Base-by-base conservation (phyloP, 2,113 vertebrate species). In the Formicarius rufipectus region DNA sequence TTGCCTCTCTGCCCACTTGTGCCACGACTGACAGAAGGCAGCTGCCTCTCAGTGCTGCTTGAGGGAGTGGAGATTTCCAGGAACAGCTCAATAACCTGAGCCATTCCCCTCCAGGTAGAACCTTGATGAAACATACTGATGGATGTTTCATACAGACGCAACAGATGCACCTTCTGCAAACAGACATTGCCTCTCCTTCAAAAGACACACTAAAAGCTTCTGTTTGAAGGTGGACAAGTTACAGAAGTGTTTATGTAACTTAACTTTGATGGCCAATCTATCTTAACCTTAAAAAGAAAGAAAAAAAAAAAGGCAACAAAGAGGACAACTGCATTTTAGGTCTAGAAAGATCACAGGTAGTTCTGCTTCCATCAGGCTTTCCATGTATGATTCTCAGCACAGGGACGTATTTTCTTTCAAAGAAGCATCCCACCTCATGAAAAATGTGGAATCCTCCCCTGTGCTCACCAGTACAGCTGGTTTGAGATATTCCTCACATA, bases 401-500 rank as follows among this genome's bases (percentile, higher is more conserved):
- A 81, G 31, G 33, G 33, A 81, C 7, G 4, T 27, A 39, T 33
- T 80, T 94, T 76, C 53, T 83, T 69, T 52, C 64, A 63, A 50
- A 88, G 55, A 25, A 88, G 50, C 49, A 59, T 66, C 68, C 30
- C 79, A 80, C 39, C 66, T 84, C 60, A 78, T 16, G 56, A 80
- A 93, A 91, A 93, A 86, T 30, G 64, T 84, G 82, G 59, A 87
- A 90, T 84, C 86, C 93, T 91, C 81, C 81, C 45, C 28, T 79
- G 75, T 89, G 82, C 56, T 90, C 83, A 92, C 68, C 72, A 84
- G 87, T 94, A 87, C 93, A 93, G 93, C 95, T 95, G 81, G 87
- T 74, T 87, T 67, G 60, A 93, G 66, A 94, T 67, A 85, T 86
- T 86, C 72, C 40, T 53, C 75, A 90, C 90, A 95, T 91, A 94